These are phyloP conservation scores for Nothura maculosa DNA, from an alignment of 2,797 vertebrate species.

Conservation along the genomic window DNA sequence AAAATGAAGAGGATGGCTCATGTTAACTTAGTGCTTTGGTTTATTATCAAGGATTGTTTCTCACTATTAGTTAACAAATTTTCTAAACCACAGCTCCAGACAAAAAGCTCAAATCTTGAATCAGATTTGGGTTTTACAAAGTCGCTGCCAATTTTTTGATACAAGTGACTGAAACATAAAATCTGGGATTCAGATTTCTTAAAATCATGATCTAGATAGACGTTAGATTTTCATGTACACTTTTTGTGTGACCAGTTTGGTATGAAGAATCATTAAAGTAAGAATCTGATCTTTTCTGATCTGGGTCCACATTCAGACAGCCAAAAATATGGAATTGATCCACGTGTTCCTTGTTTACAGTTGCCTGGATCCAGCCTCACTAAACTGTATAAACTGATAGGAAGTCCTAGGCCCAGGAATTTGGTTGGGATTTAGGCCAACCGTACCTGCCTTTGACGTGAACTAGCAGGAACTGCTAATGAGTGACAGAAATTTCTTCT, in stretches of 20 bases:
- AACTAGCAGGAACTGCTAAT: not conserved
- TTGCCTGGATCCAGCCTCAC: conserved; percentile 11
- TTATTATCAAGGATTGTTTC: conserved; percentile 50
- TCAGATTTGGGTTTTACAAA: conserved; percentile 36
- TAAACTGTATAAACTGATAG: not conserved
- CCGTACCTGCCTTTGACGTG: not conserved
- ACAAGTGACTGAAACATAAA: not conserved
- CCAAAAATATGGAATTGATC: conserved; percentile 36
- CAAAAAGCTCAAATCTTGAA: conserved; percentile 42
- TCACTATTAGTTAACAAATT: conserved; percentile 52
- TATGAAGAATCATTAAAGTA: not conserved
- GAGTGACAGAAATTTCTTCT: not conserved
- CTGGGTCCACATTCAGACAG: not conserved
- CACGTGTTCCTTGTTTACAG: not conserved
- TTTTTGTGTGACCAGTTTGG: not conserved
- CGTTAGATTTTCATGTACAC: not conserved
- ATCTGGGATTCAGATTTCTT: not conserved
- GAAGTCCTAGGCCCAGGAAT: not conserved
- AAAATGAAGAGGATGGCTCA: conserved; percentile 45
- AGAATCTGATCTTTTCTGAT: conserved; percentile 18
- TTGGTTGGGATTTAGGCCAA: not conserved
- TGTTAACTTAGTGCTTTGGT: conserved; percentile 50
- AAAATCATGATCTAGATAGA: conserved; percentile 16
- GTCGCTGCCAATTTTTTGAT: conserved; percentile 26
- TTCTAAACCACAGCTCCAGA: conserved; percentile 53